Conservation (phyloP, 2,113 vertebrate species). For the Egretta garzetta region DNA sequence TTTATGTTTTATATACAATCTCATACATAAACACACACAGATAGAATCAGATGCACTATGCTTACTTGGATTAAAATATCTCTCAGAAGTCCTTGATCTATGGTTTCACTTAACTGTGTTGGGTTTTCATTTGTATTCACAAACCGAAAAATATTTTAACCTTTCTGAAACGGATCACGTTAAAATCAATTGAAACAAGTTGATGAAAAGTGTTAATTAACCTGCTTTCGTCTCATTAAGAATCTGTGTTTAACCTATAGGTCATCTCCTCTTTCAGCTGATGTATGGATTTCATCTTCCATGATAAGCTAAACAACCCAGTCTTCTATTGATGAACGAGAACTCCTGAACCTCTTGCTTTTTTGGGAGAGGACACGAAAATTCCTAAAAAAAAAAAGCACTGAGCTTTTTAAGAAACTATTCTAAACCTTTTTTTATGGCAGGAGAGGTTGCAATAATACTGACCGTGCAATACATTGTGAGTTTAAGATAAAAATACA, state of each 20-base stretch:
- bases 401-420: not conserved
- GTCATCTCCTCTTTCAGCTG: not conserved
- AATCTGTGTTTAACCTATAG: conserved; percentile 45
- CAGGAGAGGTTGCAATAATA: not conserved
- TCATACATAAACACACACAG: not conserved
- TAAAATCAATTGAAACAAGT: conserved; percentile 40
- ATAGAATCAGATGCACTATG: not conserved
- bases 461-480: not conserved
- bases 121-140: not conserved
- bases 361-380: not conserved
- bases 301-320: conserved; percentile 18
- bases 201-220: conserved; percentile 68
- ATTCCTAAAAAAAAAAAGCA: not conserved
- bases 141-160: conserved; percentile 55
- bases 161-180: conserved; percentile 34
- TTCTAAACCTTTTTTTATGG: not conserved
- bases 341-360: not conserved
- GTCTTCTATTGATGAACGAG: not conserved
- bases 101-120: not conserved
- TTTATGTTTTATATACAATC: not conserved
- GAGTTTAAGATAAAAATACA: not conserved
- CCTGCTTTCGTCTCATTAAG: conserved; percentile 48
- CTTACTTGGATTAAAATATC: not conserved
- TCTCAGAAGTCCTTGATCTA: not conserved
- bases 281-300: conserved; percentile 15